Base-by-base conservation (phyloP, 92 coral and sea anemone species). In the Epizoanthus scotinus region DNA sequence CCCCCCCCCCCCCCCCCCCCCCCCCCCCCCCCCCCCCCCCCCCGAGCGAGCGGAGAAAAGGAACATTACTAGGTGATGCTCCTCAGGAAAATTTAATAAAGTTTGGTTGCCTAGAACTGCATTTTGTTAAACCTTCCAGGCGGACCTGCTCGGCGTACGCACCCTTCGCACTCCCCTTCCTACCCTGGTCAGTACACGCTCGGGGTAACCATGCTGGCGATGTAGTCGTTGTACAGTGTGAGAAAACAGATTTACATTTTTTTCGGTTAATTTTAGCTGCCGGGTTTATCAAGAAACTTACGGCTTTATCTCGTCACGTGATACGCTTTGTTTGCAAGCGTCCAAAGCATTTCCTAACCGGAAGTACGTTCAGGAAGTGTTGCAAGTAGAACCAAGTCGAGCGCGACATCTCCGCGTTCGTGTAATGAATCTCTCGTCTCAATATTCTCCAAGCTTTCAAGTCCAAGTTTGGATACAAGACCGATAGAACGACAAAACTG, bases 331-430 rank as follows among this genome's bases (percentile, higher is more conserved):
- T 58, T 58, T 75, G 17, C 54, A 59, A 28, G 81, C 68, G 81
- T 75, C 81, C 38, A 55, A 75, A 75, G 81, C 67, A 75, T 75
- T 75, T 75, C 81, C 81, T 75, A 38, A 75, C 54, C 81, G 81
- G 81, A 75, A 75, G 81, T 75, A 55, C 81, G 81, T 75, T 54
- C 81, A 75, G 81, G 81, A 75, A 75, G 31, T 68, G 68, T 38
- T 60, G 36, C 68, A 75, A 73, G 61, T 36, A 75, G 59, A 59
- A 18, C 59, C 59, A 55, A 75, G 81, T 67, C 24, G 24, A 26
- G 81, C 81, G 81, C 81, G 81, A 75, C 63, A 59, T 75, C 81
- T n/a, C 81, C 55, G 57, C 59, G 28, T 59, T 75, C 22, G n/a
- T 49, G 55, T 34, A 59, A 38, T 58, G 21, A 59, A 34, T 59